Evolutionary conservation across 2,797 vertebrate species (phyloP).

Genomic region (Natrix natrix): DNA sequence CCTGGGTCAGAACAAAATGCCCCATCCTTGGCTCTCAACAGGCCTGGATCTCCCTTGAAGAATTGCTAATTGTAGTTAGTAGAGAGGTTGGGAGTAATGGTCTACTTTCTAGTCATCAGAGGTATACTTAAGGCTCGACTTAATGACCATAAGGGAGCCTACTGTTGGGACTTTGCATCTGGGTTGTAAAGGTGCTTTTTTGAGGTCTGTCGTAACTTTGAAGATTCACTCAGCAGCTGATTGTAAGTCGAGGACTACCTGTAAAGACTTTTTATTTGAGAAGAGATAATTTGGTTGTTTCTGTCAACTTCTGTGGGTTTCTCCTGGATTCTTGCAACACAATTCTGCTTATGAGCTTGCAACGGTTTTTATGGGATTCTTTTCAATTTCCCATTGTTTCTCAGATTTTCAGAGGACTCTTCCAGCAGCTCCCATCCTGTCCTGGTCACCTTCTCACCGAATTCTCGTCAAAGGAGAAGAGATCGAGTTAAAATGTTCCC

Average conservation of each 20-base stretch:
- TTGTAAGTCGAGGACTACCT: rapidly evolving
- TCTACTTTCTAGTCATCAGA: too few relatives aligned
- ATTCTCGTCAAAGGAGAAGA: rapidly evolving
- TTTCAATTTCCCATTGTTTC: background rate
- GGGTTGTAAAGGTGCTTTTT: background rate
- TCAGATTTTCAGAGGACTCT: background rate
- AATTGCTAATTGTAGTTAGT: background rate
- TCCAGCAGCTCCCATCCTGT: background rate
- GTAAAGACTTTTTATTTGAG: background rate
- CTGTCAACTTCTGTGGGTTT: background rate
- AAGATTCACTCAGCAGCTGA: rapidly evolving
- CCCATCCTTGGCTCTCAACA: background rate
- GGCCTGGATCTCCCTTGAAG: background rate
- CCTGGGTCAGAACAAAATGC: background rate
- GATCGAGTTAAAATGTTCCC: background rate
- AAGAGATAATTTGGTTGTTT: background rate
- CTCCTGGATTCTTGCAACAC: background rate
- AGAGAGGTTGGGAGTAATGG: background rate
- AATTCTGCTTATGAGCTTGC: background rate
- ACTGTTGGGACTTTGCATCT: rapidly evolving
- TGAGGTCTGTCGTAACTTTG: background rate
- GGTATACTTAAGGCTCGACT: too few relatives aligned
- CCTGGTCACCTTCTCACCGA: background rate
- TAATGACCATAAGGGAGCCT: too few relatives aligned
- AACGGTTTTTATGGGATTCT: background rate